Conservation (phyloP, 2,113 vertebrate species). For the Onychostoma macrolepis region DNA sequence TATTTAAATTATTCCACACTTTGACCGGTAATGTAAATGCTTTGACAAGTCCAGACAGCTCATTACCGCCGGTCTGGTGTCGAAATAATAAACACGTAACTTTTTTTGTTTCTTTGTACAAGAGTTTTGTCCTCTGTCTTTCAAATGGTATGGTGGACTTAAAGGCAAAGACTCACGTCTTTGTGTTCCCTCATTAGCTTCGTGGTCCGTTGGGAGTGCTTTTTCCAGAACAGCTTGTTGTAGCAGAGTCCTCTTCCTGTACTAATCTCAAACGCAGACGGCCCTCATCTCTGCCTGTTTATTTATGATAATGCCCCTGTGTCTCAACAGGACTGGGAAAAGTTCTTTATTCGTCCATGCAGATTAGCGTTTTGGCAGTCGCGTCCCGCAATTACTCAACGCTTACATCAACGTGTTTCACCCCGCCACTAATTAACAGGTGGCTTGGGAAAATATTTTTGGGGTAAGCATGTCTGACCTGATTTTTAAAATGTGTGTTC, state of each 20-base stretch:
- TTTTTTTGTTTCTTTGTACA: background rate
- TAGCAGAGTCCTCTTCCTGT: conserved; percentile 33
- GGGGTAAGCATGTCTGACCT: background rate
- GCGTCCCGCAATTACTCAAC: background rate
- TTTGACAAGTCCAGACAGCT: conserved; percentile 12
- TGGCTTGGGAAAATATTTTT: conserved; percentile 4
- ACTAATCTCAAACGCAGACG: conserved; percentile 53
- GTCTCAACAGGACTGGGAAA: conserved; percentile 7
- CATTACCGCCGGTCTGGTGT: background rate
- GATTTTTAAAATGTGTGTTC: background rate
- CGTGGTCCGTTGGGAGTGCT: conserved; percentile 32
- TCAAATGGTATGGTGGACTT: conserved; percentile 43
- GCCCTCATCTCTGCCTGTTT: conserved; percentile 50
- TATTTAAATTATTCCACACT: background rate
- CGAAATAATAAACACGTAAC: background rate
- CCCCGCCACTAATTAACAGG: background rate
- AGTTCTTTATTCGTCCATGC: conserved; percentile 23
- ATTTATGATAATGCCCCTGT: conserved; percentile 52
- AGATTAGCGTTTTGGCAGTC: conserved; percentile 19
- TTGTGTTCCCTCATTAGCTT: conserved; percentile 56
- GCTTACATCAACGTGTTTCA: conserved; percentile 23
- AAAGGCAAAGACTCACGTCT: conserved; percentile 48
- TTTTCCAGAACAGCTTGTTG: conserved; percentile 54
- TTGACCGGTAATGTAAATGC: background rate
- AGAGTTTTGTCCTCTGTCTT: conserved; percentile 21